Conservation (phyloP, 2,888 invertebrate species). For the Hypena proboscidalis region DNA sequence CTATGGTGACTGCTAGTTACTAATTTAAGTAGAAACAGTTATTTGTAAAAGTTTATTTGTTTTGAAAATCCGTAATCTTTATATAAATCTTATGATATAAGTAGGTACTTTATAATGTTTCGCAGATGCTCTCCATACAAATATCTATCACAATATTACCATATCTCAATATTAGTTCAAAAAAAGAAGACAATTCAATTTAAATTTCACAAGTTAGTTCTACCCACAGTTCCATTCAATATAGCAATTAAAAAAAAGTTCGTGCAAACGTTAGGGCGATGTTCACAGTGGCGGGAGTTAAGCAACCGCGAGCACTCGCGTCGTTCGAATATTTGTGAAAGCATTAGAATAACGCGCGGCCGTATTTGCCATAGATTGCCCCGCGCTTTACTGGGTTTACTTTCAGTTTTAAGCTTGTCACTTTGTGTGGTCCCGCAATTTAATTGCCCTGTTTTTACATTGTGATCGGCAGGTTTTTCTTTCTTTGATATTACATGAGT, state of each 20-base stretch:
- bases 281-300: constrained; percentile 13
- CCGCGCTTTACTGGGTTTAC: constrained; percentile 69
- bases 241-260: constrained; percentile 19
- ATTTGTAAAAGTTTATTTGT: too few relatives aligned
- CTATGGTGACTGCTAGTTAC: too few relatives aligned
- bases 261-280: constrained; percentile 34
- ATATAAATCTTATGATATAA: too few relatives aligned
- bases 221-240: constrained; percentile 11
- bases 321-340: constrained; percentile 64
- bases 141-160: too few relatives aligned
- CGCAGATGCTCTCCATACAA: too few relatives aligned
- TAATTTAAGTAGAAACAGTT: too few relatives aligned
- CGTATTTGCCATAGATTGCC: constrained; percentile 74
- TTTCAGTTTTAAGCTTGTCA: constrained; percentile 73
- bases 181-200: too few relatives aligned
- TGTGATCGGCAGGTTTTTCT: constrained; percentile 12
- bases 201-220: constrained; percentile 6
- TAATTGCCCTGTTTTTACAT: constrained; percentile 41
- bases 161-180: too few relatives aligned
- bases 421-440: constrained; percentile 66
- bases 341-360: constrained; percentile 69
- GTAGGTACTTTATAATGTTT: too few relatives aligned
- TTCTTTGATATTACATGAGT: constrained; percentile 16
- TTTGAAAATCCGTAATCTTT: too few relatives aligned
- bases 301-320: constrained; percentile 19